Base-by-base conservation (phyloP, 2,113 vertebrate species). In the Chitala chitala region DNA sequence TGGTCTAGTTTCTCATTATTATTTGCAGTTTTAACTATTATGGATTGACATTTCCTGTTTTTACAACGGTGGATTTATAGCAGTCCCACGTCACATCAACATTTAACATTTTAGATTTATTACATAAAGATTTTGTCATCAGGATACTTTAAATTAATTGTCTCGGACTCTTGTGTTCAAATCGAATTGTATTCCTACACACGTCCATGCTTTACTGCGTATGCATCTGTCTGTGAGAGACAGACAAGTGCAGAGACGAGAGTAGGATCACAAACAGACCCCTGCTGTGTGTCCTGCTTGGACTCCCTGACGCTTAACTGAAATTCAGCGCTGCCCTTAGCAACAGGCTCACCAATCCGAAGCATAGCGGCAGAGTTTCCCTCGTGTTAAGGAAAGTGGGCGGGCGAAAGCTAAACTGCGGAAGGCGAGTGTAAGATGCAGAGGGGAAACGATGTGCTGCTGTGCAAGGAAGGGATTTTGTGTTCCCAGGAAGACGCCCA, bases 311-410 rank as follows among this genome's bases (percentile, higher is more conserved):
- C 10, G 10, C 9, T 48, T 10, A 9, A 61, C 58, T 71, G 20
- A 74, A 80, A 79, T 50, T 40, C 65, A 59, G 61, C 29, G 65
- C 61, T 71, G 71, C 17, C n/a, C 75, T n/a, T 74, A 64, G 72
- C 72, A 74, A 66, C 72, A 74, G 38, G 72, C 61, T 54, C 31
- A 51, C 72, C 72, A 65, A 66, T 74, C 46, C 12, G 22, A 38
- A 24, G 29, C n/a, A 20, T 72, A 56, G 54, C 12, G 48, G 72
- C 74, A 10, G 3, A 24, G n/a, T 38, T 24, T 50, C 70, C 70
- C 44, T 26, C 44, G 20, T 72, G 22, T n/a, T 51, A 42, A n/a
- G 42, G 38, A n/a, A 7, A 26, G 70, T 15, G 1, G 0, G 54
- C 50, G 26, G 1, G 53, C 20, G 44, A 10, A 12, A 13, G 36